Conservation (phyloP, 1,140 invertebrate genomes). For the Ceratoteleas bidentatus region DNA sequence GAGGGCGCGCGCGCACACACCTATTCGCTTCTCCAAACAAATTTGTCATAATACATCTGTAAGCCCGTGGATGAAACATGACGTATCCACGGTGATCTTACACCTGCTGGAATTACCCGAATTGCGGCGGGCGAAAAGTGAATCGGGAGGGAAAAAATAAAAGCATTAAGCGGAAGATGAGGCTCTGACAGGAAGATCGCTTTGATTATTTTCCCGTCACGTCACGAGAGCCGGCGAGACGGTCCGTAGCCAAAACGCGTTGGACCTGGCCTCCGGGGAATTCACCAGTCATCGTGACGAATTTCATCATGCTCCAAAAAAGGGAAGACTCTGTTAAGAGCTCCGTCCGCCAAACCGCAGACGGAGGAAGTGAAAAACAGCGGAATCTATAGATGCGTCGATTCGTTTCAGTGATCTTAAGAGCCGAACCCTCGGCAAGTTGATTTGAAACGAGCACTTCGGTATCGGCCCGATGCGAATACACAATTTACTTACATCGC, state of each 20-base stretch:
- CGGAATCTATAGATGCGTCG: constrained; percentile 63
- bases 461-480: constrained; percentile 50
- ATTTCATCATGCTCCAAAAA: constrained; percentile 62
- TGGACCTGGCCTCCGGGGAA: constrained; percentile 53
- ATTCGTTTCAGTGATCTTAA: constrained; percentile 66
- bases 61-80: constrained; percentile 39
- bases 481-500: constrained; percentile 61
- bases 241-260: constrained; percentile 42
- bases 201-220: constrained; percentile 65
- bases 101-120: constrained; percentile 52
- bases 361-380: constrained; percentile 64
- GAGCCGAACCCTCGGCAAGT: constrained; percentile 60
- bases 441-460: constrained; percentile 59
- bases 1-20: neutral
- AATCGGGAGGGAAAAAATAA: constrained; percentile 31
- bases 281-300: constrained; percentile 64
- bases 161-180: constrained; percentile 50
- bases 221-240: constrained; percentile 49
- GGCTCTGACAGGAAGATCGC: constrained; percentile 58
- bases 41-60: constrained; percentile 55
- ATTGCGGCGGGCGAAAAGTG: constrained; percentile 34
- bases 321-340: constrained; percentile 64
- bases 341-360: constrained; percentile 55
- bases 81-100: constrained; percentile 52
- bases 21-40: constrained; percentile 45